phyloP scores from a whole-genome alignment of 2,888 invertebrate genomes.

The Drosophila cognata region DNA sequence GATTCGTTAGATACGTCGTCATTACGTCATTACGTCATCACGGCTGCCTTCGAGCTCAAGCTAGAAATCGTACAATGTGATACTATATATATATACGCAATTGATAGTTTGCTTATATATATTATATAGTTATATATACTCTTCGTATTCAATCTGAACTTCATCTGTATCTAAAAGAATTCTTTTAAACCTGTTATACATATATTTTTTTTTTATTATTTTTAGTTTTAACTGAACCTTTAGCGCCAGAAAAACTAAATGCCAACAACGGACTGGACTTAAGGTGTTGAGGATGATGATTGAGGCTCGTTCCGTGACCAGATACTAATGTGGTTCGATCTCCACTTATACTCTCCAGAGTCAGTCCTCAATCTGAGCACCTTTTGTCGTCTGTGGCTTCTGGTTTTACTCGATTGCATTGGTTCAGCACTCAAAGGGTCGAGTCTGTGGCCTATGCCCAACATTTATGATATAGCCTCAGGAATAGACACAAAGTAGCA shows the following conservation, averaged over 20 bases:
- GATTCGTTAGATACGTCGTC: not conserved
- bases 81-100: constrained; percentile 37
- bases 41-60: constrained; percentile 12
- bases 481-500: not conserved
- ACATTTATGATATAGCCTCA: not conserved
- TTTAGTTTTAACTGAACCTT: not conserved
- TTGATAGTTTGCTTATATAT: constrained; percentile 1
- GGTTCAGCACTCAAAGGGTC: not conserved
- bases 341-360: not conserved
- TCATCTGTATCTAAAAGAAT: not conserved
- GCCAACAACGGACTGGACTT: not conserved
- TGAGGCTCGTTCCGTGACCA: not conserved
- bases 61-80: constrained; percentile 51
- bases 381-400: not conserved
- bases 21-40: too few relatives aligned
- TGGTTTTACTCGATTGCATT: not conserved
- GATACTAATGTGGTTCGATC: not conserved
- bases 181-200: not conserved
- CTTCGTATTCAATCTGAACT: constrained; percentile 7
- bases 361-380: not conserved
- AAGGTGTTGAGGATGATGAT: not conserved
- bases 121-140: not conserved
- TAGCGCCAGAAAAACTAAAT: not conserved
- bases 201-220: not conserved
- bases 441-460: not conserved